A percentile compares a stretch with the other conserved stretches of the same genome.
phyloP scores from a whole-genome alignment of 2,888 invertebrate species.

The Incurvaria masculella region DNA sequence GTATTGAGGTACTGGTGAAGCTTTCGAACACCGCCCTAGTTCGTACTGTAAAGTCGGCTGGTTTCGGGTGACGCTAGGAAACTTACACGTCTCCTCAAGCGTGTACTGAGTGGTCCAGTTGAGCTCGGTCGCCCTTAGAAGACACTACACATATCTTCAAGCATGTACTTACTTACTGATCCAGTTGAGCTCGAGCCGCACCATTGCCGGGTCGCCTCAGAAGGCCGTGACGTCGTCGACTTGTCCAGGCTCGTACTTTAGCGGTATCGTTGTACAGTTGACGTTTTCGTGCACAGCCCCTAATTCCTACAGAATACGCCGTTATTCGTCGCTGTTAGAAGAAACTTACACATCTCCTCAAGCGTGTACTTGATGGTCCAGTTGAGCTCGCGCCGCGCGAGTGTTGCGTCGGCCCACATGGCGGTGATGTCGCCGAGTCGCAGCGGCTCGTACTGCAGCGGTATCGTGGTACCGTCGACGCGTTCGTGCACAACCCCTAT shows the following conservation, averaged over 20 bases:
- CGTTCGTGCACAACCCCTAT: constrained; percentile 90
- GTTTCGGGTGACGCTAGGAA: too few species aligned
- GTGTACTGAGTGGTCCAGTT: constrained; percentile 77
- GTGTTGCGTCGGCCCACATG: constrained; percentile 83
- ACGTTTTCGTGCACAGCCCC: too few species aligned
- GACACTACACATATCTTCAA: constrained; percentile 74
- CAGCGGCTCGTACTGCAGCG: constrained; percentile 70
- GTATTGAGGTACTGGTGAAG: constrained; percentile 61
- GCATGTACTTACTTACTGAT: constrained; percentile 60
- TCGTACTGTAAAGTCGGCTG: constrained; percentile 72
- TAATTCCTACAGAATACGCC: too few species aligned
- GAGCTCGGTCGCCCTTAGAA: constrained; percentile 43
- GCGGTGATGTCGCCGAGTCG: constrained; percentile 87
- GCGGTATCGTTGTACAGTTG: constrained; percentile 65
- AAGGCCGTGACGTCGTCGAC: constrained; percentile 76
- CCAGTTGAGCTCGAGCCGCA: constrained; percentile 74
- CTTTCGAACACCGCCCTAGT: too few species aligned
- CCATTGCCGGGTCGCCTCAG: constrained; percentile 73
- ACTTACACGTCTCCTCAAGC: too few species aligned
- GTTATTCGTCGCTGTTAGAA: neutral
- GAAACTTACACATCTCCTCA: constrained; percentile 83
- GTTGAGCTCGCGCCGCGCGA: constrained; percentile 77
- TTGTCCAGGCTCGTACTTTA: constrained; percentile 63
- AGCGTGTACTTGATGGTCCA: constrained; percentile 79
- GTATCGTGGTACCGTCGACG: constrained; percentile 75